phyloP scores from a whole-genome alignment of 2,797 vertebrate species.

The Gymnodraco acuticeps region DNA sequence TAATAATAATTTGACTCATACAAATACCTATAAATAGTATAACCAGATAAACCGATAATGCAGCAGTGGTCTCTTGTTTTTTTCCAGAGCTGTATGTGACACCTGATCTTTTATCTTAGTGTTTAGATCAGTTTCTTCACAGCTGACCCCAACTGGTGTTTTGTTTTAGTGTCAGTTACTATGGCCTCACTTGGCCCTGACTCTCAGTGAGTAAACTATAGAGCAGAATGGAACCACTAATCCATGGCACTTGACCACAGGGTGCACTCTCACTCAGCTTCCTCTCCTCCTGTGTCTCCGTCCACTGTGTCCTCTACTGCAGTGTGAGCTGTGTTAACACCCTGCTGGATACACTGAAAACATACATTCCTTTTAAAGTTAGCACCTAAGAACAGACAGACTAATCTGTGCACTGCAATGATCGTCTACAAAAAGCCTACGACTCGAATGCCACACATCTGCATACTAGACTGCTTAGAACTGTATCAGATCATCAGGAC shows the following conservation, averaged over 20 bases:
- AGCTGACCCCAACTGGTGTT: neutral
- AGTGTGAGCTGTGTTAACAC: neutral
- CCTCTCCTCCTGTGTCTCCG: neutral
- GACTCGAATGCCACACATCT: too few relatives aligned
- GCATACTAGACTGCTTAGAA: too few relatives aligned
- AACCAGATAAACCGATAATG: neutral
- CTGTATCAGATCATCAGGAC: too few relatives aligned
- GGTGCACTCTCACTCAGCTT: conserved; percentile 2
- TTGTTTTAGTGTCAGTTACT: neutral
- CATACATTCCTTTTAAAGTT: too few relatives aligned
- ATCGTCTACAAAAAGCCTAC: too few relatives aligned
- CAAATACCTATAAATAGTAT: too few relatives aligned
- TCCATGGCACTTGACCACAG: conserved; percentile 10
- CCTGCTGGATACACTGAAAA: too few relatives aligned
- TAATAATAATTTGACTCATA: too few relatives aligned
- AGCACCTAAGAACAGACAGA: too few relatives aligned
- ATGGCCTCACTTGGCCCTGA: neutral
- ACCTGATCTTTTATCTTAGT: neutral
- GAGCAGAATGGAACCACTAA: neutral
- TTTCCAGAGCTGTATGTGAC: neutral
- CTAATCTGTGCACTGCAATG: too few relatives aligned
- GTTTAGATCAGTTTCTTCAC: neutral
- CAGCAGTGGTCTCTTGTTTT: neutral
- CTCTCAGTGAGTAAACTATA: conserved; percentile 4
- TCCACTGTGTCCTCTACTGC: neutral